These are phyloP conservation scores for Lithophane leautieri DNA, from an alignment of 2,888 invertebrate species.

Conservation along the genomic window DNA sequence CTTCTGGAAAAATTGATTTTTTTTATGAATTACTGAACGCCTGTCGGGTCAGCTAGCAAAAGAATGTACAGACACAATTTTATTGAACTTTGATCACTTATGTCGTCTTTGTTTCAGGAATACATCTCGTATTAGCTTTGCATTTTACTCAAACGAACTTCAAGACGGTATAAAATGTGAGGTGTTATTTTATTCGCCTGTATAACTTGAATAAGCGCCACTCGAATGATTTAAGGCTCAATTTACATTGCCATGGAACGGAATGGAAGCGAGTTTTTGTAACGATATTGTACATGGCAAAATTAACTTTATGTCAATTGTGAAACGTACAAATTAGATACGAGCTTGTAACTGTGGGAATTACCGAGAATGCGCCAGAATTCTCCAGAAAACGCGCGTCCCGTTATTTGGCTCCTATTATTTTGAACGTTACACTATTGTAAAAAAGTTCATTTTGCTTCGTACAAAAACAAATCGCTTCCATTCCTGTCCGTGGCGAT, in stretches of 20 bases:
- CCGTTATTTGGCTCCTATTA: not conserved
- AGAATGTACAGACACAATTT: not conserved
- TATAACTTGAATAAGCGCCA: slow-evolving; percentile 23
- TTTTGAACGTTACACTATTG: not conserved
- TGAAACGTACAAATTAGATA: not conserved
- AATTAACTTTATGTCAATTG: not conserved
- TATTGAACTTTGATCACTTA: not conserved
- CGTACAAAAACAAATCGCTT: not conserved
- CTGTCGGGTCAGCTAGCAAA: too few relatives aligned
- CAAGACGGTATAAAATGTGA: slow-evolving; percentile 8
- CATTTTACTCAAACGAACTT: slow-evolving; percentile 34
- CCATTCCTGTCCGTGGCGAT: not conserved
- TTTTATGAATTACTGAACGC: too few relatives aligned
- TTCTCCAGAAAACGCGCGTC: not conserved
- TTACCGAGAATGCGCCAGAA: not conserved
- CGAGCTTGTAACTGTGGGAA: not conserved
- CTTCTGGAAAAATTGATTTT: too few relatives aligned
- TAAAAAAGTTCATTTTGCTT: not conserved
- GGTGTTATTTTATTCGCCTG: slow-evolving; percentile 37
- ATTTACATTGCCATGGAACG: not conserved
- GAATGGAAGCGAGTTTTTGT: not conserved
- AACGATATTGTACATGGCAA: not conserved
- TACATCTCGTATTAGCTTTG: not conserved
- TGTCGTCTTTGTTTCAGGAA: slow-evolving; percentile 6
- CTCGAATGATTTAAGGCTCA: slow-evolving; percentile 34